A percentile compares a stretch with the other conserved stretches of the same genome.
These are phyloP conservation scores for Blera fallax DNA, from an alignment of 2,888 invertebrate species.

Conservation along the genomic window DNA sequence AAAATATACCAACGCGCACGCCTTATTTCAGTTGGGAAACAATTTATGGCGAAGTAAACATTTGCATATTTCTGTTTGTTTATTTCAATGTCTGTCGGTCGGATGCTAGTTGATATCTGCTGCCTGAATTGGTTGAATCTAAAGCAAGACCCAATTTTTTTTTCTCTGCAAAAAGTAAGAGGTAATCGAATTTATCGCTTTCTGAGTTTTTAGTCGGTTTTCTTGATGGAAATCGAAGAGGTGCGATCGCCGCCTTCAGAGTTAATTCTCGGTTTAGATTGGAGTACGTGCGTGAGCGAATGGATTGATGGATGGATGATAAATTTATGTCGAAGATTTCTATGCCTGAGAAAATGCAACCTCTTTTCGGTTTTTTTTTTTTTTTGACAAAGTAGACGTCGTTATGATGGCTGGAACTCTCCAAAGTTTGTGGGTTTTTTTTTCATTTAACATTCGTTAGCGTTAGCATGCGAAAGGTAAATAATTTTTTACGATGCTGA, in stretches of 20 bases:
- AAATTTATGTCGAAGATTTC: not conserved
- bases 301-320: not conserved
- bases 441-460: constrained; percentile 3
- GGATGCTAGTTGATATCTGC: not conserved
- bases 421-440: not conserved
- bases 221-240: too few species aligned
- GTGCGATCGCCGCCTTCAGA: not conserved
- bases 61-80: not conserved
- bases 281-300: not conserved
- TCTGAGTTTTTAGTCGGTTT: too few species aligned
- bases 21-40: not conserved
- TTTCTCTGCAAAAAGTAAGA: not conserved
- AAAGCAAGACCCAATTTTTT: not conserved
- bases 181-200: not conserved
- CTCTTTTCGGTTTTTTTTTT: not conserved
- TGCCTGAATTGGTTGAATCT: not conserved
- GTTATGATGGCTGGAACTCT: not conserved
- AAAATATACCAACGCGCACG: not conserved
- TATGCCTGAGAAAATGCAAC: not conserved
- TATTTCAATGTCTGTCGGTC: not conserved
- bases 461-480: constrained; percentile 31
- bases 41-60: constrained; percentile 10
- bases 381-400: not conserved
- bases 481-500: not conserved
- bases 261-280: not conserved